Conservation (phyloP, 1,140 invertebrate species). For the Thalassaphorura encarpata region DNA sequence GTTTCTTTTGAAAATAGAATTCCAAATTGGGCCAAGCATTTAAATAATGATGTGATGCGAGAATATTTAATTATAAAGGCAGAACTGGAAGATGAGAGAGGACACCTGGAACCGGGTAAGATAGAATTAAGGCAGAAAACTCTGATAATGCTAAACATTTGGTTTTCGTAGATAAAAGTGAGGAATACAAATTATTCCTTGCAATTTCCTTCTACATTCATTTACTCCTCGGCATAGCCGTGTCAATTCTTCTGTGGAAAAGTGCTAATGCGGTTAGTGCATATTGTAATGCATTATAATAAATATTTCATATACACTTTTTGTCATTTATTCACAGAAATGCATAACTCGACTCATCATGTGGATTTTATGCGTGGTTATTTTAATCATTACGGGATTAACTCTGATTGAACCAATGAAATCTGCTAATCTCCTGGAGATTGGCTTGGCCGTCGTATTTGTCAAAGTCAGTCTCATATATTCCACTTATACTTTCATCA, state of each 20-base stretch:
- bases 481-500: background rate
- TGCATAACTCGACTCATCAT: background rate
- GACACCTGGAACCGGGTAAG: background rate
- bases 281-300: background rate
- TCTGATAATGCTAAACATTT: background rate
- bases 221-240: background rate
- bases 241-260: background rate
- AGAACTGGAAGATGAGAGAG: background rate
- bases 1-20: background rate
- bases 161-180: background rate
- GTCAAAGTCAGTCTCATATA: background rate
- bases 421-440: background rate
- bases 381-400: background rate
- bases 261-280: background rate
- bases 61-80: background rate
- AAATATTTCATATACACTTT: background rate
- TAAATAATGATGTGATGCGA: background rate
- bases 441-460: background rate
- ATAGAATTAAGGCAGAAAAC: background rate
- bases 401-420: background rate
- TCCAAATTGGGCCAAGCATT: background rate
- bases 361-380: background rate
- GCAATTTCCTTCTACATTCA: background rate
- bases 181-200: background rate
- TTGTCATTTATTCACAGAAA: background rate